Evolutionary conservation across 2,113 vertebrate genomes (phyloP).

Genomic region (Perca fluviatilis): DNA sequence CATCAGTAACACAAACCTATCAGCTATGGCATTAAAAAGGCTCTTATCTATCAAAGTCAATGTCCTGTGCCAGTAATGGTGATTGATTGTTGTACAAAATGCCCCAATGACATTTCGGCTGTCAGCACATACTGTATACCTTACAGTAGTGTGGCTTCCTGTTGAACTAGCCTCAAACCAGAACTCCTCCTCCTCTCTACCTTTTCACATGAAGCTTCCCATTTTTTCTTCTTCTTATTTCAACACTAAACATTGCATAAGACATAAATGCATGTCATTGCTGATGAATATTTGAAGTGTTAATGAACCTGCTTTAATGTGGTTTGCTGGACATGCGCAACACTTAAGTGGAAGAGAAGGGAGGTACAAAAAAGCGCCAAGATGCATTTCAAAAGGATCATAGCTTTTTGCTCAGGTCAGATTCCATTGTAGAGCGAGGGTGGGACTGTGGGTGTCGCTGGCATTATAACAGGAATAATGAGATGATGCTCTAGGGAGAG

Average conservation of each 20-base stretch:
- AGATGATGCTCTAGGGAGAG: conserved; percentile 78
- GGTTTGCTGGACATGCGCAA: conserved; percentile 56
- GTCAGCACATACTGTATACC: conserved; percentile 67
- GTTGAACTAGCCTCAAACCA: conserved; percentile 57
- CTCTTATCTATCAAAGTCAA: conserved; percentile 74
- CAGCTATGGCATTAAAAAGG: conserved; percentile 62
- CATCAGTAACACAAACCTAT: conserved; percentile 70
- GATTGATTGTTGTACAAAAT: conserved; percentile 80
- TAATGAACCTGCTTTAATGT: conserved; percentile 53
- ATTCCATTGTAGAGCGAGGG: conserved; percentile 81
- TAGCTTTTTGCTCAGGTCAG: conserved; percentile 74
- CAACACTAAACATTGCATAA: conserved; percentile 59
- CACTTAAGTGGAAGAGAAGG: conserved; percentile 57
- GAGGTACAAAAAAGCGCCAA: conserved; percentile 36
- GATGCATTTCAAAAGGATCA: conserved; percentile 82
- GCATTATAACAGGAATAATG: conserved; percentile 84
- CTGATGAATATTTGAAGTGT: conserved; percentile 58
- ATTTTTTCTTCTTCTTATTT: conserved; percentile 47
- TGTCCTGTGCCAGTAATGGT: conserved; percentile 70
- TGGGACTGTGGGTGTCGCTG: conserved; percentile 82
- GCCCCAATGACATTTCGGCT: conserved; percentile 81
- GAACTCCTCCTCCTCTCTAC: conserved; percentile 7
- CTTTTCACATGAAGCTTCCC: conserved; percentile 31
- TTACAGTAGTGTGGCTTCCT: conserved; percentile 61
- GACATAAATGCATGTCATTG: conserved; percentile 41